Evolutionary conservation across 2,797 vertebrate species (phyloP).

Genomic region (Buphagus erythrorhynchus): DNA sequence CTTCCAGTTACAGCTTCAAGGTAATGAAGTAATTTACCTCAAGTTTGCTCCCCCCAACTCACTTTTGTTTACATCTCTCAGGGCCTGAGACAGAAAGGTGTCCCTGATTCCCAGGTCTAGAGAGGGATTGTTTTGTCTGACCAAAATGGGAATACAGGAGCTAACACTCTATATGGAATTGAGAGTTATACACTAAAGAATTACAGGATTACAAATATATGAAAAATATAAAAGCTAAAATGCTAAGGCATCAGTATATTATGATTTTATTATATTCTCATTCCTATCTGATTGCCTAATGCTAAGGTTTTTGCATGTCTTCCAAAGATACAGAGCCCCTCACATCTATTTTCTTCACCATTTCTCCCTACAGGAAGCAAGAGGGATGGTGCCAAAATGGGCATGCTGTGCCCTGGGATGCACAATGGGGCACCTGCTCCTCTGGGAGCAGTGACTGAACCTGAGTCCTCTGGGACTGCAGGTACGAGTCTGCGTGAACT

Average conservation of each 20-base stretch:
- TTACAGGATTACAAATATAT: not conserved
- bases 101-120: no score
- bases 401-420: not conserved
- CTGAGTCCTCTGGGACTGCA: not conserved
- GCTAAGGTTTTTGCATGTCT: not conserved
- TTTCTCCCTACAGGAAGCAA: not conserved
- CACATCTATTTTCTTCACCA: not conserved
- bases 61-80: not conserved
- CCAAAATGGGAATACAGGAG: not conserved
- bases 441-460: accelerated
- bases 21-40: not conserved
- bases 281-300: not conserved
- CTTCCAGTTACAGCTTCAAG: not conserved
- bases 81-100: not conserved
- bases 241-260: not conserved
- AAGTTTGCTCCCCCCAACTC: not conserved
- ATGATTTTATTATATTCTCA: not conserved
- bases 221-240: not conserved
- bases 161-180: not conserved
- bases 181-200: not conserved
- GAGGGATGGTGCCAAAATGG: not conserved
- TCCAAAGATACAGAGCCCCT: not conserved
- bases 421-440: accelerated
- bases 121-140: not conserved
- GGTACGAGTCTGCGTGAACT: accelerated